Base-by-base conservation (phyloP, 2,888 invertebrate species). In the Hipparchia sbordonii region DNA sequence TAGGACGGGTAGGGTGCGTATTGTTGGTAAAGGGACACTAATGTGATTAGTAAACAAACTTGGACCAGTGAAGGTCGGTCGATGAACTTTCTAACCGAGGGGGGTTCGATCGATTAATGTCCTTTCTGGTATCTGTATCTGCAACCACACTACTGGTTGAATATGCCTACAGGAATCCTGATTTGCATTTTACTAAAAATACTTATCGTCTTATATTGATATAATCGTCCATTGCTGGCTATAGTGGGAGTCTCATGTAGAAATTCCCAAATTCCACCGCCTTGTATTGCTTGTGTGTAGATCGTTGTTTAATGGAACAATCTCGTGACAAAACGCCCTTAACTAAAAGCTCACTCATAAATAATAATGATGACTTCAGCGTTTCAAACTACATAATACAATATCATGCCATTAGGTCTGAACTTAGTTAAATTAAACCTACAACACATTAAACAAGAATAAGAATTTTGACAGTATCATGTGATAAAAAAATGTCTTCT, bases 11-110 rank as follows among this genome's bases (percentile, higher is more conserved):
- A 33, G 52, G 23, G 79, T 84, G 79, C 81, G 82, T 82, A 77
- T 78, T 79, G 76, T 78, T 77, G 60, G 66, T 57, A 72, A 72
- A 65, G 59, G 62, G 46, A 82, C 66, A 70, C 70, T 67, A 23
- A 67, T 60, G 51, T 63, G 70, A 70, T 70, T 70, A 84, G 85
- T 84, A 84, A 86, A 78, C 76, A 85, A 85, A 79, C 79, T 79
- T 5, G 39, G 79, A 79, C 79, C 79, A 79, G 78, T 84, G 86
- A 89, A 90, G 91, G 91, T 83, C 91, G 87, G 79, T 74, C 81
- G 76, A 82, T 86, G 88, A 89, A 86, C 90, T 84, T 84, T 79
- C 61, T 45, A 60, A 70, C 65, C 78, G 66, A 76, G 78, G 81
- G 77, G 77, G 79, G 79, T 76, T 71, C 70, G 76, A 75, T 77